A percentile compares a stretch with the other conserved stretches of the same genome.
phyloP scores from a whole-genome alignment of 1,140 invertebrate species.

The Chymomyza costata region DNA sequence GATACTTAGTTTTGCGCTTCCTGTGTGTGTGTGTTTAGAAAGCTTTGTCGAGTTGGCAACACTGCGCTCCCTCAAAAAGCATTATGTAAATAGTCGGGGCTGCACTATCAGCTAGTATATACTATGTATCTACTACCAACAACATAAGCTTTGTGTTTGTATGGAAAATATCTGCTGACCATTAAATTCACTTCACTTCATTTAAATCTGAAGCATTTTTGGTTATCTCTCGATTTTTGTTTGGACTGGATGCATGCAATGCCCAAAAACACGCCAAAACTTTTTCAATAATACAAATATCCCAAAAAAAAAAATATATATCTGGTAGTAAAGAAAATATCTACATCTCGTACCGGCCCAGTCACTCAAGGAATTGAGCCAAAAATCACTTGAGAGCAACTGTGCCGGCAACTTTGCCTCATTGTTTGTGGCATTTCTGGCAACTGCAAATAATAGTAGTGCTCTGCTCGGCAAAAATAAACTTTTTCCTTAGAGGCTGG shows the following conservation, averaged over 20 bases:
- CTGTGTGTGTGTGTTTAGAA: too few relatives aligned
- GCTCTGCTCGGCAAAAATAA: constrained; percentile 23
- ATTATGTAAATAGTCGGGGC: constrained; percentile 43
- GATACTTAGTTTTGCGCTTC: constrained; percentile 32
- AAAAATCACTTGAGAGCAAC: too few relatives aligned
- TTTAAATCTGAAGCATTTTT: constrained; percentile 69
- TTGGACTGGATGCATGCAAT: constrained; percentile 33
- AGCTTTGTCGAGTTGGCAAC: constrained; percentile 28
- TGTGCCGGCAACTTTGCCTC: too few relatives aligned
- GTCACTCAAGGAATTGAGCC: too few relatives aligned
- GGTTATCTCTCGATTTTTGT: constrained; percentile 14
- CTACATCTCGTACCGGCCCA: too few relatives aligned
- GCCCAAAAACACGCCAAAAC: constrained; percentile 35
- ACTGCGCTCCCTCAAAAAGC: not conserved
- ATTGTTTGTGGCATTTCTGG: too few relatives aligned
- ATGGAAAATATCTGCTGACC: constrained; percentile 67
- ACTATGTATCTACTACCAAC: too few relatives aligned
- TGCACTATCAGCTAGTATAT: constrained; percentile 12
- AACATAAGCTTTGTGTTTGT: constrained; percentile 33
- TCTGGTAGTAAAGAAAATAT: not conserved
- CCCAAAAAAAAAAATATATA: constrained; percentile 19
- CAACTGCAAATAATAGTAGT: constrained; percentile 73
- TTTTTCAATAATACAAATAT: constrained; percentile 66
- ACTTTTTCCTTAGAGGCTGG: too few relatives aligned
- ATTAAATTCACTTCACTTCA: constrained; percentile 75